phyloP scores from a whole-genome alignment of 2,888 invertebrate species.

The Cancer borealis region DNA sequence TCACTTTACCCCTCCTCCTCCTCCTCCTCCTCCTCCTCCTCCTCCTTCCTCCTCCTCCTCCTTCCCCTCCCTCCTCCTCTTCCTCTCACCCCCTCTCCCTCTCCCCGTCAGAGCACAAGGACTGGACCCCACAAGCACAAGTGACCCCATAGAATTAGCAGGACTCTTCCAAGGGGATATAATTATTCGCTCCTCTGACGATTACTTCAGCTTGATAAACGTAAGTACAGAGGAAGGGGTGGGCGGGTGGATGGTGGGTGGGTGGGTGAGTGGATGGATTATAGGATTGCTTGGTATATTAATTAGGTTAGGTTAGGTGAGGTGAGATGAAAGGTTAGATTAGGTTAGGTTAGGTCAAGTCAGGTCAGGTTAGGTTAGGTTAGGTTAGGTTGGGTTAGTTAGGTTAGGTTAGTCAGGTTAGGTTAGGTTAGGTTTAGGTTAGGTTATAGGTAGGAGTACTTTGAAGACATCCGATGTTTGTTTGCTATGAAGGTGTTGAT shows the following conservation, averaged over 20 bases:
- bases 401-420: no score
- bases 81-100: not conserved
- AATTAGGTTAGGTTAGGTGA: not conserved
- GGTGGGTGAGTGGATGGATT: not conserved
- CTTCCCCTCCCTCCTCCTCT: not conserved
- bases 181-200: constrained; percentile 46
- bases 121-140: constrained; percentile 15
- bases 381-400: no score
- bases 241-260: not conserved
- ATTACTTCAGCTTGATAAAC: constrained; percentile 36
- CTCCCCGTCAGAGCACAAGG: constrained; percentile 47
- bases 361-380: not conserved
- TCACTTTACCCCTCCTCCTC: not conserved
- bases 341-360: not conserved
- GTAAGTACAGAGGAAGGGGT: not conserved
- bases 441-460: not conserved
- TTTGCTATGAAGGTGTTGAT: no score
- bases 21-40: not conserved
- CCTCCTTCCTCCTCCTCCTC: not conserved
- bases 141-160: constrained; percentile 71
- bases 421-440: no score
- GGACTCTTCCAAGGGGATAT: constrained; percentile 73
- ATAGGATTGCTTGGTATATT: not conserved
- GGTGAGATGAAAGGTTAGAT: not conserved
- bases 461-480: no score